Evolutionary conservation across 2,113 vertebrate species (phyloP).

Genomic region (Aphyosemion australe): DNA sequence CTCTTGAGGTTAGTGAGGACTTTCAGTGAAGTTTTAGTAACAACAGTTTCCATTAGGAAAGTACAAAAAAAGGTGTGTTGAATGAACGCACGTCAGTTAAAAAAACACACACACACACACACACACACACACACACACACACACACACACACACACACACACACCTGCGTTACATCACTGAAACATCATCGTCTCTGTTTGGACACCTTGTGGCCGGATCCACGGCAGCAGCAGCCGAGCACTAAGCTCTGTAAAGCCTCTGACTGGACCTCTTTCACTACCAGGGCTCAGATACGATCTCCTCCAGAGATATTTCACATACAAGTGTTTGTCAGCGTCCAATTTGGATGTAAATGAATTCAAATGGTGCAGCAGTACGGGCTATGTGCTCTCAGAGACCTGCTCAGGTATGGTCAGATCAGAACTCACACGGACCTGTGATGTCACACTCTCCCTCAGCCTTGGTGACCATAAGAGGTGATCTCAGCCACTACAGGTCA

Average conservation of each 20-base stretch:
- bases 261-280: conserved; percentile 39
- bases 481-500: conserved; percentile 26
- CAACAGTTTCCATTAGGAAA: not conserved
- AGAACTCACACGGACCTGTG: conserved; percentile 15
- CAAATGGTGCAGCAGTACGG: conserved; percentile 34
- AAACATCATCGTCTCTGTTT: not conserved
- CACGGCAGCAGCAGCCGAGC: conserved; percentile 10
- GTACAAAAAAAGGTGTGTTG: not conserved
- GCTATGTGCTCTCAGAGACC: not conserved
- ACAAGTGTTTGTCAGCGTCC: conserved; percentile 47
- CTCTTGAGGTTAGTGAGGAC: conserved; percentile 7
- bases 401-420: conserved; percentile 33
- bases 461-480: conserved; percentile 49
- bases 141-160: too few relatives aligned
- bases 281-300: too few relatives aligned
- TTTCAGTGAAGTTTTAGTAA: not conserved
- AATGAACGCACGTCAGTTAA: not conserved
- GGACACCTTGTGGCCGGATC: conserved; percentile 28
- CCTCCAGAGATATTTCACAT: not conserved
- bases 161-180: not conserved
- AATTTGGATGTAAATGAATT: conserved; percentile 63
- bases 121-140: not conserved
- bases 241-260: not conserved
- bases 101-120: not conserved
- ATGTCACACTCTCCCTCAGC: not conserved